Evolutionary conservation across 2,888 invertebrate genomes (phyloP).

Genomic region (Limnephilus marmoratus): DNA sequence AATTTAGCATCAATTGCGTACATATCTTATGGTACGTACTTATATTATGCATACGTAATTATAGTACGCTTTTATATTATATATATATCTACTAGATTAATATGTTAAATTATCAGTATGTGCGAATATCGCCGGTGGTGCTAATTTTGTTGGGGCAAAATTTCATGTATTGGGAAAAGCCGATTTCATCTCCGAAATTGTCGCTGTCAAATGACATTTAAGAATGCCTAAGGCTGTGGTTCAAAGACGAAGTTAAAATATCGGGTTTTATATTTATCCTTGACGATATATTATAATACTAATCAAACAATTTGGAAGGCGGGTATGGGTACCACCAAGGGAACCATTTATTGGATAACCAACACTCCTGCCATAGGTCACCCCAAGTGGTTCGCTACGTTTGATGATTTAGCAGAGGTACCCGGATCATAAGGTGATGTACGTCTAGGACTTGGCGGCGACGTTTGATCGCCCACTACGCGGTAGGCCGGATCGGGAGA

Average conservation of each 20-base stretch:
- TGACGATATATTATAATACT: neutral
- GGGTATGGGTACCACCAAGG: no score
- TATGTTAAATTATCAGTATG: neutral
- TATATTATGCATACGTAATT: no score
- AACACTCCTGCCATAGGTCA: no score
- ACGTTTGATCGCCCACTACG: no score
- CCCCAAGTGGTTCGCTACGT: no score
- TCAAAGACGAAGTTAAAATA: neutral
- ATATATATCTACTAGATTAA: neutral
- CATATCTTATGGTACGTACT: neutral
- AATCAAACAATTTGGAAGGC: no score
- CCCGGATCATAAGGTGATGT: no score
- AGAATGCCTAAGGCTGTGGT: neutral
- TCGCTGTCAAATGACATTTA: neutral
- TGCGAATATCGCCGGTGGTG: neutral
- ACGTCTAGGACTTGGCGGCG: no score
- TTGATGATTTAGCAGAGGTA: no score
- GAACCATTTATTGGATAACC: no score
- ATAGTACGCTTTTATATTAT: neutral
- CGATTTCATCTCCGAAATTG: neutral
- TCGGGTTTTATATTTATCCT: no score
- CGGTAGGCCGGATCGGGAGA: no score
- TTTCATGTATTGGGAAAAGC: neutral
- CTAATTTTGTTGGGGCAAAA: neutral
- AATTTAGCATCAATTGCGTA: neutral